Conservation (phyloP, 2,888 invertebrate genomes). For the Drosophila seclusa region DNA sequence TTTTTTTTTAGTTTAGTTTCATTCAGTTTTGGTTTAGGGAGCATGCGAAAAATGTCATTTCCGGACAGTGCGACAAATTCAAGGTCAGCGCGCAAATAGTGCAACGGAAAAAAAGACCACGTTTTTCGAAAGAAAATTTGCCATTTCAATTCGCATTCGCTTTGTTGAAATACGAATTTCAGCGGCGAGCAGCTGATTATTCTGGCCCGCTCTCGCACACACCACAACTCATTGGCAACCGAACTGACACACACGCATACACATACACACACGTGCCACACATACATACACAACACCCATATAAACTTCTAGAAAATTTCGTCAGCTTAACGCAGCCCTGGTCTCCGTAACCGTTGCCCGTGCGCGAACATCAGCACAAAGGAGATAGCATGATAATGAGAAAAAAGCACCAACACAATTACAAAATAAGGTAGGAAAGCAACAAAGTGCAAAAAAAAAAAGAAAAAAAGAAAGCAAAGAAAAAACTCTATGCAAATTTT, state of each 20-base stretch:
- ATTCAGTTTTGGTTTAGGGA: not conserved
- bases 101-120: slow-evolving; percentile 47
- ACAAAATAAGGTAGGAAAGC: slow-evolving; percentile 44
- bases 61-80: slow-evolving; percentile 53
- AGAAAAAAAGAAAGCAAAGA: slow-evolving; percentile 31
- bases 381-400: slow-evolving; percentile 51
- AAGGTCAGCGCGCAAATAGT: slow-evolving; percentile 59
- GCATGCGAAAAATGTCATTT: slow-evolving; percentile 26
- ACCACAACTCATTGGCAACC: slow-evolving; percentile 6
- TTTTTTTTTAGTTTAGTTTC: not conserved
- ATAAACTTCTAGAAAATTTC: slow-evolving; percentile 71
- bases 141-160: slow-evolving; percentile 56
- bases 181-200: slow-evolving; percentile 68
- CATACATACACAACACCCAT: slow-evolving; percentile 9
- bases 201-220: slow-evolving; percentile 19
- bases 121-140: slow-evolving; percentile 68
- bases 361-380: slow-evolving; percentile 64
- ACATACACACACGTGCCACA: slow-evolving; percentile 21
- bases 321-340: slow-evolving; percentile 68
- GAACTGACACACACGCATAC: slow-evolving; percentile 29
- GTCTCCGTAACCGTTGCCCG: slow-evolving; percentile 62
- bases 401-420: slow-evolving; percentile 45
- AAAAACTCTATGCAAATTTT: slow-evolving; percentile 57
- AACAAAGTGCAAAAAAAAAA: slow-evolving; percentile 50
- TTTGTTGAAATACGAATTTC: slow-evolving; percentile 26